Evolutionary conservation across 2,888 invertebrate genomes (phyloP), one percentile per base, ranked within the genome.

Genomic region (Monochamus alternatus): DNA sequence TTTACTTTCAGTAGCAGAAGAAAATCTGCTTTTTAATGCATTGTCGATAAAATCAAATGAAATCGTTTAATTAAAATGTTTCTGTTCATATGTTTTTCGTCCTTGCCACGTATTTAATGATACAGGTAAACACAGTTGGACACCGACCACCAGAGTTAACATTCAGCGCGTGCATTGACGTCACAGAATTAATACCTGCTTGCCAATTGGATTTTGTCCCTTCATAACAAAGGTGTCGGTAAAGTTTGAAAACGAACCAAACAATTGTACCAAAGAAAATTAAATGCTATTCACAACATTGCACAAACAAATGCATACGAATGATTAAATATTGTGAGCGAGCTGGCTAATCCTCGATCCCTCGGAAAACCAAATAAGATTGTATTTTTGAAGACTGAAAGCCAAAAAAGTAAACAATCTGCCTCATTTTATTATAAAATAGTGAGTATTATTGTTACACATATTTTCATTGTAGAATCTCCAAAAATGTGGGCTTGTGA

Each of bases 401-500:
- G 3, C 10, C 47, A 47, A 47, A 44, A 12, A 47, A 12, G 47
- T 47, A 47, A 47, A 12, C 47, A 38, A 38, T 38, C 4, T 22
- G 44, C 9, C 47, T 47, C 47, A 47, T 10, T 44, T 9, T n/a
- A 52, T n/a, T 9, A 52, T 52, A 52, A 55, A n/a, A 7, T 7
- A 55, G n/a, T 55, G 55, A 55, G 55, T 55, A 55, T 9, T 22
- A 14, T 55, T 55, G 3, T 7, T n/a, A 14, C 5, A 55, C 10
- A 55, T 55, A 55, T 55, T 22, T 55, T 7, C 14, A 55, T 55
- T 4, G 4, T 4, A n/a, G 55, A 55, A 55, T 14, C n/a, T 55
- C 55, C 55, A 55, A 55, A 55, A 14, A 22, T 14, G 55, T 55
- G 55, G 55, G n/a, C 14, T n/a, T 51, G 55, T n/a, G 55, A n/a